Evolutionary conservation across 2,888 invertebrate genomes (phyloP).

Genomic region (Helleia helle): DNA sequence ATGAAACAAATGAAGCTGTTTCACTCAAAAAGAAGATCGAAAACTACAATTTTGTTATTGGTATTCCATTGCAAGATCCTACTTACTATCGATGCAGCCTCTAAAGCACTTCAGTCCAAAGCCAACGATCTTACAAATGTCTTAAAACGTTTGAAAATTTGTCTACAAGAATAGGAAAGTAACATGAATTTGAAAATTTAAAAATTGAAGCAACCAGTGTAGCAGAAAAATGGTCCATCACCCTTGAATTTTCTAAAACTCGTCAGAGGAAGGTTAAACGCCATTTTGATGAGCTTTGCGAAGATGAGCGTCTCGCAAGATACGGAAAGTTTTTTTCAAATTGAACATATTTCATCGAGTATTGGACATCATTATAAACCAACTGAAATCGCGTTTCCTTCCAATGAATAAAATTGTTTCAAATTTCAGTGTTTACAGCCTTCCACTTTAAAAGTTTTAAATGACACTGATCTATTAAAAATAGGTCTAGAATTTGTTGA

Average conservation of each 20-base stretch:
- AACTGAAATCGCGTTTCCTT: slow-evolving; percentile 20
- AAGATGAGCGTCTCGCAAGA: slow-evolving; percentile 22
- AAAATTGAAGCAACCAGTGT: slow-evolving; percentile 22
- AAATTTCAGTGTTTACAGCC: slow-evolving; percentile 18
- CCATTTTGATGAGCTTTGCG: slow-evolving; percentile 22
- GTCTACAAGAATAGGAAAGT: too few species aligned
- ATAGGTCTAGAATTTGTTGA: slow-evolving; percentile 14
- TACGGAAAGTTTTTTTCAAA: slow-evolving; percentile 17
- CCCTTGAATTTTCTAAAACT: slow-evolving; percentile 19
- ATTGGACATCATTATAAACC: slow-evolving; percentile 20
- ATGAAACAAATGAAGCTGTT: slow-evolving; percentile 22
- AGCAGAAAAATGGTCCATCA: slow-evolving; percentile 19
- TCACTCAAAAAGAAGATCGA: slow-evolving; percentile 21
- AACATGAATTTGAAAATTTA: too few species aligned
- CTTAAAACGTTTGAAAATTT: slow-evolving; percentile 16
- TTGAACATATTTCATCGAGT: slow-evolving; percentile 21
- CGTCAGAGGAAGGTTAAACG: slow-evolving; percentile 21
- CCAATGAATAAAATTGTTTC: slow-evolving; percentile 18
- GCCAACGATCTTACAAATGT: not conserved
- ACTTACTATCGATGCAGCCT: slow-evolving; percentile 16
- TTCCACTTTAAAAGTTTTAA: too few species aligned
- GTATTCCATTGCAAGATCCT: slow-evolving; percentile 21
- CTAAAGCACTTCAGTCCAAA: slow-evolving; percentile 22
- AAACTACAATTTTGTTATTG: slow-evolving; percentile 21
- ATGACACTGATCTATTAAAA: slow-evolving; percentile 18